Evolutionary conservation across 2,888 invertebrate species (phyloP), one percentile per base, ranked within the genome.

Genomic region (Tridacna gigas): DNA sequence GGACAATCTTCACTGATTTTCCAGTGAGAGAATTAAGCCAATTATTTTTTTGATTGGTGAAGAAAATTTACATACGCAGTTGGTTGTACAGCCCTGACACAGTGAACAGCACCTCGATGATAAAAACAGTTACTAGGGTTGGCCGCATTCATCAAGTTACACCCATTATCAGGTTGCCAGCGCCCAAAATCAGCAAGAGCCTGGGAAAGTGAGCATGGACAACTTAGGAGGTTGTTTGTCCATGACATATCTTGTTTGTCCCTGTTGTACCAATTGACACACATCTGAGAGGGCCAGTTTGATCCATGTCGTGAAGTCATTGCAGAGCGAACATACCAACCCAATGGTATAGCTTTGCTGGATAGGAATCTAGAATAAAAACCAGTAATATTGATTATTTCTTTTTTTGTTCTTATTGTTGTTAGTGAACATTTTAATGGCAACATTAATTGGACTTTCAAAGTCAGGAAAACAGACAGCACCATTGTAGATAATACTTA

Each of bases 241-340:
- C 94, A 98, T 97, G 95, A 97, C 84, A 96, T 94, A 71, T 98
- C 98, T 73, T 97, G 96, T 94, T 97, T 96, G 65, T 98, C 96
- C 98, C 98, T 98, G 91, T 97, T 96, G 66, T 98, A 96, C 99
- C 99, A 99, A 90, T 97, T 97, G 94, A 98, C 97, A 95, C 99
- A 99, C 92, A 98, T 96, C 7, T 96, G 95, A 82, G 97, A 96
- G 0, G 98, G 96, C 99, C 99, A 99, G 80, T 96, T 96, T 9
- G 95, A 94, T 0, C 99, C 99, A 90, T 97, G 65, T 9, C 74
- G 76, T 2, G 48, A 65, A 0, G 47, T 75, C 90, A 93, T 88
- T 4, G 87, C 89, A 0, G 81, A 76, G 48, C 90, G 82, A 2
- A 92, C 88, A 71, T 89, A 92, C 93, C 93, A 94, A 3, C 93